A percentile compares a stretch with the other conserved stretches of the same genome.
Conservation (phyloP, 2,797 vertebrate genomes). For the Pangasius sanitwongsei region DNA sequence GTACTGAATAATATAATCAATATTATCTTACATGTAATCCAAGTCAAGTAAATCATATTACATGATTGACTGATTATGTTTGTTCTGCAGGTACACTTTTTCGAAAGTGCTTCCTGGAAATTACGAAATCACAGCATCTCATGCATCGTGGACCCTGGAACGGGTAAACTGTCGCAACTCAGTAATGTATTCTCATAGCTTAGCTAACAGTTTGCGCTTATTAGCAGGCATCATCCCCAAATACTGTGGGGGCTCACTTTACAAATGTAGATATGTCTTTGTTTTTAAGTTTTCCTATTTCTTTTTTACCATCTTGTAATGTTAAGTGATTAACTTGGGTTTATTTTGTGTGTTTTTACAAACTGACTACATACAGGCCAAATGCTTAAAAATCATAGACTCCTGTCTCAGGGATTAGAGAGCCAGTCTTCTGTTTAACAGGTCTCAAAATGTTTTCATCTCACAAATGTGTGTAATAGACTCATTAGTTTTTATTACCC, state of each 20-base stretch:
- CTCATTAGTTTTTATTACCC: conserved; percentile 4
- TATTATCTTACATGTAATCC: neutral
- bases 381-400: neutral
- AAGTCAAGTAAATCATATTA: neutral
- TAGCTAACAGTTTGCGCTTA: neutral
- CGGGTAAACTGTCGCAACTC: conserved; percentile 75
- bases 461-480: neutral
- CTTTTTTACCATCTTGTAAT: neutral
- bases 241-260: neutral
- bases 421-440: neutral
- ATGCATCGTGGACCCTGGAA: conserved; percentile 91
- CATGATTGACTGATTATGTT: neutral
- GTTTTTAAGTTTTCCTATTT: neutral
- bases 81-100: conserved; percentile 86
- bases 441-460: neutral
- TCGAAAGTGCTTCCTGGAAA: conserved; percentile 92
- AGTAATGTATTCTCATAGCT: neutral
- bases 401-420: neutral
- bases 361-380: neutral
- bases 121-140: conserved; percentile 90
- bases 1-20: neutral
- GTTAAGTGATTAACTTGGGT: neutral
- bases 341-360: neutral
- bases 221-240: neutral
- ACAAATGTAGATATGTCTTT: neutral